These are phyloP conservation scores for Aulostomus chinensis DNA, from an alignment of 2,797 vertebrate species.

Conservation along the genomic window DNA sequence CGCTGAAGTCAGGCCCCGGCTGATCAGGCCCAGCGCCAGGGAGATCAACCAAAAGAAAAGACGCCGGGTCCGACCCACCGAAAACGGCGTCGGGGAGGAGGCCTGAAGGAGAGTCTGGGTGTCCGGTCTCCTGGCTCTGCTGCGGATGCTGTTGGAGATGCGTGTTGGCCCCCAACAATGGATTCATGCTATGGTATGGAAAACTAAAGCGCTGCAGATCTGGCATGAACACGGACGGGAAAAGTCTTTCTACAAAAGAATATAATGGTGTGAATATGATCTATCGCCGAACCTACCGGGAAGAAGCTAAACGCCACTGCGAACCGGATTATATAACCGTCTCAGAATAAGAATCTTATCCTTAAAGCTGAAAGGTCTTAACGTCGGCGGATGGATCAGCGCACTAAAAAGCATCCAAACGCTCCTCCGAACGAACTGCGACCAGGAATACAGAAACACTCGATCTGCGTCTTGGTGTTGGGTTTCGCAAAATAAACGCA, in stretches of 20 bases:
- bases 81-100: constrained; percentile 71
- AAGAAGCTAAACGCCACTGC: constrained; percentile 8
- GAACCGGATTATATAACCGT: constrained; percentile 47
- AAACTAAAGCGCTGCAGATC: constrained; percentile 87
- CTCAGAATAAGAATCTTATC: constrained; percentile 56
- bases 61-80: constrained; percentile 60
- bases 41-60: constrained; percentile 66
- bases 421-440: neutral
- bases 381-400: constrained; percentile 34
- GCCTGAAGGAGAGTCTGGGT: constrained; percentile 79
- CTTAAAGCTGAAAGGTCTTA: constrained; percentile 55
- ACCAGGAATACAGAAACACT: neutral
- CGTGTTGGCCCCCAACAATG: constrained; percentile 87
- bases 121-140: constrained; percentile 66
- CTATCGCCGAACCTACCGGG: neutral
- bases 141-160: constrained; percentile 82
- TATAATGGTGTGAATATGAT: neutral
- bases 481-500: constrained; percentile 8
- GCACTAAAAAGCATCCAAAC: constrained; percentile 19
- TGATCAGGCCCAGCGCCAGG: constrained; percentile 52
- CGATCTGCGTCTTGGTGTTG: neutral
- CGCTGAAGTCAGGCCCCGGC: constrained; percentile 63
- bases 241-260: constrained; percentile 50
- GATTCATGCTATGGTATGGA: constrained; percentile 89
- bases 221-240: constrained; percentile 82